A percentile compares a stretch with the other conserved stretches of the same genome.
Conservation (phyloP, 2,113 vertebrate genomes). For the Illadopsis cleaveri region DNA sequence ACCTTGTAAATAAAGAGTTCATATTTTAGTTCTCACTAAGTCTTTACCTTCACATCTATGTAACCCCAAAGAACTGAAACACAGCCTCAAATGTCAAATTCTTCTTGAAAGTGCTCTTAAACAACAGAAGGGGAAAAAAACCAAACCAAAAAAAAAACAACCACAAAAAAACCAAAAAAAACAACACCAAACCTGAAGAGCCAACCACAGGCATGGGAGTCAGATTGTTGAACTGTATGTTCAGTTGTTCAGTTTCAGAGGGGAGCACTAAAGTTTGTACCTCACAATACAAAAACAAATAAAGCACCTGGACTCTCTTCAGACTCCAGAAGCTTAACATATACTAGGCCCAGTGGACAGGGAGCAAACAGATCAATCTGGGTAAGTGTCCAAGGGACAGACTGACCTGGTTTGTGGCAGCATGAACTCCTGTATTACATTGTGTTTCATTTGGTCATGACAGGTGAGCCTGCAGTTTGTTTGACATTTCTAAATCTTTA, state of each 20-base stretch:
- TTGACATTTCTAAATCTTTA: not conserved
- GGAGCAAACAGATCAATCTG: not conserved
- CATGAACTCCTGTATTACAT: not conserved
- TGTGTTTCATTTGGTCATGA: not conserved
- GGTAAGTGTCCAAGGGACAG: not conserved
- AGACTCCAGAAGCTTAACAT: not conserved
- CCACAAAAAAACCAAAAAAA: too few relatives aligned
- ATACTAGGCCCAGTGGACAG: not conserved
- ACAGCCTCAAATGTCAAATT: not conserved
- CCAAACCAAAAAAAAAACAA: too few relatives aligned
- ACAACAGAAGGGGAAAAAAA: not conserved
- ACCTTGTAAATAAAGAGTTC: not conserved
- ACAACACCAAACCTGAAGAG: not conserved
- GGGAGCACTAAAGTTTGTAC: not conserved
- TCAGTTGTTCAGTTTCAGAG: not conserved
- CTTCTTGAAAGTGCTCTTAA: not conserved
- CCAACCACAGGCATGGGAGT: not conserved
- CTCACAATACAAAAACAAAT: not conserved
- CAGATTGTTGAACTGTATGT: not conserved
- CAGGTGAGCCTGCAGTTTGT: not conserved
- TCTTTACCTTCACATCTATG: not conserved
- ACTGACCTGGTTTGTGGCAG: slow-evolving; percentile 15
- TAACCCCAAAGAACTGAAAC: not conserved
- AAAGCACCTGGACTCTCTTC: not conserved
- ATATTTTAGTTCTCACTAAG: not conserved